Evolutionary conservation across 2,888 invertebrate species (phyloP).

Genomic region (Archips crataeganus): DNA sequence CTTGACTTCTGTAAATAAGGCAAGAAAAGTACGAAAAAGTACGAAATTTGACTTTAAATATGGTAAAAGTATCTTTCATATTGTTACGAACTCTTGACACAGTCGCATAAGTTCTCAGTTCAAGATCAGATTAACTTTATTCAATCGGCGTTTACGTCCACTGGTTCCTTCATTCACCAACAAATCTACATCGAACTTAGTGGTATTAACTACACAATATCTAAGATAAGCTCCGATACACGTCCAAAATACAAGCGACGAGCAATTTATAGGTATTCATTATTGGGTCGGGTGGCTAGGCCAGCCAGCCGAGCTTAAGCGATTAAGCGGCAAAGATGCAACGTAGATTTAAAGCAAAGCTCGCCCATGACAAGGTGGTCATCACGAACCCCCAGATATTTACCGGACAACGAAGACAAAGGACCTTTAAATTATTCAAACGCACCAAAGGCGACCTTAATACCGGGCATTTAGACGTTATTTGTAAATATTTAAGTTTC

Average conservation of each 20-base stretch:
- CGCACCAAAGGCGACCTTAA: slow-evolving; percentile 78
- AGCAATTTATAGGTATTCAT: slow-evolving; percentile 71
- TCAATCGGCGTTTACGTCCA: too few relatives aligned
- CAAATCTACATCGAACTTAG: background rate
- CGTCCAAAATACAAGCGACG: slow-evolving; percentile 17
- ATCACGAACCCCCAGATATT: slow-evolving; percentile 81
- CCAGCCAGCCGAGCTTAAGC: slow-evolving; percentile 71
- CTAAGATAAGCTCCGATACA: slow-evolving; percentile 7
- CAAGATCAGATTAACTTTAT: too few relatives aligned
- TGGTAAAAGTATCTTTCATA: too few relatives aligned
- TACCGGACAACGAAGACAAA: slow-evolving; percentile 82
- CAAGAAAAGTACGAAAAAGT: too few relatives aligned
- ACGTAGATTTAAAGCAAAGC: slow-evolving; percentile 82
- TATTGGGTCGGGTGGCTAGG: slow-evolving; percentile 58
- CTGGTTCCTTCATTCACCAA: background rate
- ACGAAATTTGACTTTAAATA: too few relatives aligned
- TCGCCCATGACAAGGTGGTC: slow-evolving; percentile 84
- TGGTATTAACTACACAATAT: slow-evolving; percentile 3
- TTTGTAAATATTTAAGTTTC: slow-evolving; percentile 79
- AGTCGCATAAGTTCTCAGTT: too few relatives aligned
- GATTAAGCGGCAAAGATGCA: slow-evolving; percentile 83
- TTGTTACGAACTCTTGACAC: too few relatives aligned
- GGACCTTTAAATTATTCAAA: slow-evolving; percentile 81
- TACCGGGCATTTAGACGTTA: slow-evolving; percentile 65
- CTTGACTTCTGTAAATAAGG: too few relatives aligned